Percentiles rank a stretch among this genome's conserved stretches.
These are phyloP conservation scores for Imbricaverruca yamaguchii DNA, from an alignment of 2,888 invertebrate genomes.

Conservation along the genomic window DNA sequence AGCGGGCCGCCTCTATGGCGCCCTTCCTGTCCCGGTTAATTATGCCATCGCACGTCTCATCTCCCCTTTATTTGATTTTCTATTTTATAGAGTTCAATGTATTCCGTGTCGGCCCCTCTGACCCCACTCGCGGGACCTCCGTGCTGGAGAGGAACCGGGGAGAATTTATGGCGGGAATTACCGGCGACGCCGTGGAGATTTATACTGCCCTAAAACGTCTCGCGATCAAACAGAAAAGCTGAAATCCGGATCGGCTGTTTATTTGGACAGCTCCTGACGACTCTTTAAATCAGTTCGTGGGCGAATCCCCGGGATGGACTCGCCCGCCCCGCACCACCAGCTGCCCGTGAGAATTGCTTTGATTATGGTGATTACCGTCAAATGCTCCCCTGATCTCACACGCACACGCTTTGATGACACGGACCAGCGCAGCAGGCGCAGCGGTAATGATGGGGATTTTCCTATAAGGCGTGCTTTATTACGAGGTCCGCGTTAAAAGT, in stretches of 20 bases:
- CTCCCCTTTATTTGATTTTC: constrained; percentile 22
- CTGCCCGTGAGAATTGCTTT: background rate
- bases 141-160: background rate
- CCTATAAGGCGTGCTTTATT: background rate
- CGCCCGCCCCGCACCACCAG: background rate
- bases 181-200: background rate
- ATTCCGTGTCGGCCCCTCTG: constrained; percentile 1
- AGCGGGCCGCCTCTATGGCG: background rate
- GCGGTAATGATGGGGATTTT: background rate
- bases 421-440: background rate
- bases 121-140: constrained; percentile 13
- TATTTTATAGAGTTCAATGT: constrained; percentile 14
- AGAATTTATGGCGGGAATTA: constrained; percentile 18
- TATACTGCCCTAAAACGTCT: constrained; percentile 15
- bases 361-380: constrained; percentile 1
- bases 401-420: background rate
- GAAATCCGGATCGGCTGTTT: background rate
- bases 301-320: background rate
- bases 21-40: constrained; percentile 16
- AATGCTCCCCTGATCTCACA: constrained; percentile 10
- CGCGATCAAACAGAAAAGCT: background rate
- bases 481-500: background rate
- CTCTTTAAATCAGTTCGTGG: constrained; percentile 10
- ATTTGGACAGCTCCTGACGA: constrained; percentile 12
- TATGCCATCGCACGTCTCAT: constrained; percentile 22